Percentiles rank a stretch among this genome's conserved stretches.
phyloP scores from a whole-genome alignment of 2,113 vertebrate species.

The Centrocercus urophasianus region DNA sequence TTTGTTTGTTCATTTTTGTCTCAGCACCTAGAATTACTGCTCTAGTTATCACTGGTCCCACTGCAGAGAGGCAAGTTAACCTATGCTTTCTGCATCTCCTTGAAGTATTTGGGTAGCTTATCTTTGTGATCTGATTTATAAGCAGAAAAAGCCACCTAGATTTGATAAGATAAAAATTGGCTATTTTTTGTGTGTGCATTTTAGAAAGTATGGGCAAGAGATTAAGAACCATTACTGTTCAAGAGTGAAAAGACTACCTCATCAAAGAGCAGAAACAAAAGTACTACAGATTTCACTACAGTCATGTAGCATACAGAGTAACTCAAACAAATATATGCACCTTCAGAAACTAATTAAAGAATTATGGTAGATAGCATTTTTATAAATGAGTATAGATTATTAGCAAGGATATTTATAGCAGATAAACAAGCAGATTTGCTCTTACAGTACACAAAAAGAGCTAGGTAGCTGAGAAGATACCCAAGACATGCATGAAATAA shows the following conservation, averaged over 20 bases:
- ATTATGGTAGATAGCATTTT: background rate
- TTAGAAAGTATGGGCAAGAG: background rate
- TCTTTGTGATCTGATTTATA: background rate
- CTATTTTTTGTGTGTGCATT: background rate
- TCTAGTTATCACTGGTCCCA: background rate
- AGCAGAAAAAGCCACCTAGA: background rate
- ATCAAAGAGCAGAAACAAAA: background rate
- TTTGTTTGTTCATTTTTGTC: background rate
- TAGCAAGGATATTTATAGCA: background rate
- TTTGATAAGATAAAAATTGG: background rate
- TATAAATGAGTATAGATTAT: background rate
- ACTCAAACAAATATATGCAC: background rate
- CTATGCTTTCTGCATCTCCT: background rate
- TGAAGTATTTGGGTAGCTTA: background rate
- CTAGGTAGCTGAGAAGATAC: background rate
- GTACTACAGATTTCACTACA: background rate
- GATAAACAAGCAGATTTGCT: background rate
- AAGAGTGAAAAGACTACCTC: background rate
- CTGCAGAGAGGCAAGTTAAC: background rate
- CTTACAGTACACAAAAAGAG: background rate
- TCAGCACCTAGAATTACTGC: background rate
- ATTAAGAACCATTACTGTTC: background rate
- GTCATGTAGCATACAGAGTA: background rate
- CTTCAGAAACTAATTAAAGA: background rate
- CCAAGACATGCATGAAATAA: background rate